A percentile compares a stretch with the other conserved stretches of the same genome.
Evolutionary conservation across 2,113 vertebrate species (phyloP).

Genomic region (Pluvialis apricaria): DNA sequence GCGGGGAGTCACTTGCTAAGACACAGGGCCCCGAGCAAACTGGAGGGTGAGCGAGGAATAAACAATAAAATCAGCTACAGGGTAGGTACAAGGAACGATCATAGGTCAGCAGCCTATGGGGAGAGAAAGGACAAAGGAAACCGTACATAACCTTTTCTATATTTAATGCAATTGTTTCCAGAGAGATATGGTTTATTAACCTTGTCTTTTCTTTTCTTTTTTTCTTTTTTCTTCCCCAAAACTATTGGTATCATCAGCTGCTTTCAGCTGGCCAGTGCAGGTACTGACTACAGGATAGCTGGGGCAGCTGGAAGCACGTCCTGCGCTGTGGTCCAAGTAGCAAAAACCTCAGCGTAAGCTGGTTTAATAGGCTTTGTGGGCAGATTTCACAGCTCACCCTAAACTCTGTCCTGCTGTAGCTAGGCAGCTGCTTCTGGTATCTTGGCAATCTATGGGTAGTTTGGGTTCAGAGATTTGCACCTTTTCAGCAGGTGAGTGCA

Average conservation of each 20-base stretch:
- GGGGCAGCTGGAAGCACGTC: not conserved
- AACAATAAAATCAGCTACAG: constrained; percentile 54
- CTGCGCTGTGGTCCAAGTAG: accelerated
- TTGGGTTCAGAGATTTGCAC: not conserved
- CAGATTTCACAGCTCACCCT: not conserved
- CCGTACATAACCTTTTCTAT: not conserved
- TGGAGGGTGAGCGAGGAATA: constrained; percentile 20
- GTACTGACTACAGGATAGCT: not conserved
- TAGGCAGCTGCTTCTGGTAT: not conserved
- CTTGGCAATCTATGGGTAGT: not conserved
- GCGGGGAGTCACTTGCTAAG: not conserved
- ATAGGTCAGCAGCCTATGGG: not conserved
- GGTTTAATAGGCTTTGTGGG: not conserved
- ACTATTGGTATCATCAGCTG: not conserved
- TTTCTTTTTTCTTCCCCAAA: not conserved
- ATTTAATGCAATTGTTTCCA: constrained; percentile 14
- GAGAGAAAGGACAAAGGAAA: constrained; percentile 41
- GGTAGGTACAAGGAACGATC: constrained; percentile 15
- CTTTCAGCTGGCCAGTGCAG: not conserved
- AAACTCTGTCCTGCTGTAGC: not conserved
- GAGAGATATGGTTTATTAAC: not conserved
- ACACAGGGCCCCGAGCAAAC: constrained; percentile 7
- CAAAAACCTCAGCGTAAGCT: not conserved
- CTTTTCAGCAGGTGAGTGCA: not conserved
- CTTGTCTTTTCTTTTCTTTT: not conserved